A percentile compares a stretch with the other conserved stretches of the same genome.
phyloP scores from a whole-genome alignment of 2,888 invertebrate species.

The Noctua pronuba region DNA sequence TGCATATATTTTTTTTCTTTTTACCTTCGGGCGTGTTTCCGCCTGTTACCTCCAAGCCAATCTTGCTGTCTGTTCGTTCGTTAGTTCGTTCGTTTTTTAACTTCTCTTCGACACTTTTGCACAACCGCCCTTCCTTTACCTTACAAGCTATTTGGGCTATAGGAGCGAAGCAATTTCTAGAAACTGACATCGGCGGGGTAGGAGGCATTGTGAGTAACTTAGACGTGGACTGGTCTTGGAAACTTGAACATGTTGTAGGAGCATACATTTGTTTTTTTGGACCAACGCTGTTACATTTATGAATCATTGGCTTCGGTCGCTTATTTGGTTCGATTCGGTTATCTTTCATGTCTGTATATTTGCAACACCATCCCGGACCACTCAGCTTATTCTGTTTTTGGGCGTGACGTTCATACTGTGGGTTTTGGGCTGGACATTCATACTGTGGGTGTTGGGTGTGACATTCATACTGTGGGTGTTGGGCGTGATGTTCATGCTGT shows the following conservation, averaged over 20 bases:
- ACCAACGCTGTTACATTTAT: neutral
- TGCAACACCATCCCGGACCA: neutral
- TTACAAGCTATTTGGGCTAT: constrained; percentile 17
- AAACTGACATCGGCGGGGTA: neutral
- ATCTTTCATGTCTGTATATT: neutral
- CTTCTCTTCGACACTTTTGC: neutral
- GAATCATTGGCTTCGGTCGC: neutral
- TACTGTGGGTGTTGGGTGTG: too few species aligned
- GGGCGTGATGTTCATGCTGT: neutral
- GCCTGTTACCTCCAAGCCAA: neutral
- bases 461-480: neutral
- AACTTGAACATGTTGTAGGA: neutral
- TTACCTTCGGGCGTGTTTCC: neutral
- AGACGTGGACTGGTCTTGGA: neutral
- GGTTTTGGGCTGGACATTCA: too few species aligned
- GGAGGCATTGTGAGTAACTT: neutral
- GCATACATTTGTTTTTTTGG: neutral
- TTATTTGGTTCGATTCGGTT: neutral
- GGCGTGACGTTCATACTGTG: neutral
- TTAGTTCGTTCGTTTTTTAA: too few species aligned
- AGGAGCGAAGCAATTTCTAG: neutral
- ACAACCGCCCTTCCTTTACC: constrained; percentile 11
- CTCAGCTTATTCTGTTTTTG: neutral
- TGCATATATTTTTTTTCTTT: neutral
- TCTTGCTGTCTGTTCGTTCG: neutral